These are phyloP conservation scores for Grammomys surdaster DNA, from an alignment of 2,113 vertebrate species.

Conservation along the genomic window DNA sequence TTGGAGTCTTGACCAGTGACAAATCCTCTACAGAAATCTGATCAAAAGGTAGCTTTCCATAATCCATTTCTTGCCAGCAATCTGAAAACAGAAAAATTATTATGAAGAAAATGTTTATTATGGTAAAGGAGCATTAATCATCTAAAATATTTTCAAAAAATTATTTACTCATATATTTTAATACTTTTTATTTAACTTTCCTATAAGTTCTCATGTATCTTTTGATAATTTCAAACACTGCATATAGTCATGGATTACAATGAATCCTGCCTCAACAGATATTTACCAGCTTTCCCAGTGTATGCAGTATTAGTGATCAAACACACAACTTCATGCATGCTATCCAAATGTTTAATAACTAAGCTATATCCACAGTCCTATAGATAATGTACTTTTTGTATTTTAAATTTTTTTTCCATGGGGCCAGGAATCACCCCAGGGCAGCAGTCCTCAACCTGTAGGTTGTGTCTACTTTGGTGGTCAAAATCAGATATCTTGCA, in stretches of 20 bases:
- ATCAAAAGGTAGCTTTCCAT: constrained; percentile 1
- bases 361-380: no score
- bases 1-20: background rate
- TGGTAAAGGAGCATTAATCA: background rate
- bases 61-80: background rate
- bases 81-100: constrained; percentile 58
- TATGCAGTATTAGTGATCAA: background rate
- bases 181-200: background rate
- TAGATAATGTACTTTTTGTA: background rate
- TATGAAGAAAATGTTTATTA: background rate
- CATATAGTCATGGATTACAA: background rate
- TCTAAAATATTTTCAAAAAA: background rate
- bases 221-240: background rate
- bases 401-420: background rate
- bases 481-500: background rate
- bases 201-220: no score
- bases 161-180: background rate
- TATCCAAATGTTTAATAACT: background rate
- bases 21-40: background rate
- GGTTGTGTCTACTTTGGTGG: background rate
- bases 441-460: background rate
- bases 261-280: no score
- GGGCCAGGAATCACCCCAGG: background rate
- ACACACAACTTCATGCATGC: background rate
- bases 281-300: background rate